Conservation (phyloP, 2,888 invertebrate genomes). For the Eupelmus urozonus region DNA sequence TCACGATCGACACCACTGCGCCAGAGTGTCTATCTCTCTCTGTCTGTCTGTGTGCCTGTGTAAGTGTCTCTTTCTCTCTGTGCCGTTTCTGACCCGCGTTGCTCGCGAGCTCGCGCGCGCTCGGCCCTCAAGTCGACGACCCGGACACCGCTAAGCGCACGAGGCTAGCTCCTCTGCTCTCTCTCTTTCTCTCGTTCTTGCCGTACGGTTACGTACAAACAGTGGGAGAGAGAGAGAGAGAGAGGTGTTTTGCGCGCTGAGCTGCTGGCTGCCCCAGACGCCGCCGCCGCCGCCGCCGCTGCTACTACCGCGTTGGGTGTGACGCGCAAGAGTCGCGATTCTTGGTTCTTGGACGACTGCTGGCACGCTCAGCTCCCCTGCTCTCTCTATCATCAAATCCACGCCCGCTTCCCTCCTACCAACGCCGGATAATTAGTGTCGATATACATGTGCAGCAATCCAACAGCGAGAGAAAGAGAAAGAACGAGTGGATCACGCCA, state of each 20-base stretch:
- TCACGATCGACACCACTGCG: too few relatives aligned
- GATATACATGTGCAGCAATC: not conserved
- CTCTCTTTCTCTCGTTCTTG: not conserved
- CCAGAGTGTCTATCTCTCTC: not conserved
- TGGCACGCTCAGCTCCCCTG: not conserved
- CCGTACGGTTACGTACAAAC: too few relatives aligned
- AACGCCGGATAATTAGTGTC: not conserved
- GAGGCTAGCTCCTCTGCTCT: not conserved
- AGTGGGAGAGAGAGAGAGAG: too few relatives aligned
- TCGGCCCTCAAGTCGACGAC: not conserved
- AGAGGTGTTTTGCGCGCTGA: not conserved
- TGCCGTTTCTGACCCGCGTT: too few relatives aligned
- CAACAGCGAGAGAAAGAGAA: too few relatives aligned
- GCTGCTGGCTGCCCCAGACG: not conserved
- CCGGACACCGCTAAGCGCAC: not conserved
- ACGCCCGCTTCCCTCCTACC: not conserved
- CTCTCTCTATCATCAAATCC: not conserved
- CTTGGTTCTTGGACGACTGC: not conserved
- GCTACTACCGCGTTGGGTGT: not conserved
- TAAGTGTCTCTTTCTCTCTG: too few relatives aligned
- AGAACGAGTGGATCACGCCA: too few relatives aligned
- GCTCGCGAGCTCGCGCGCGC: too few relatives aligned
- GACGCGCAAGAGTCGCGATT: not conserved
- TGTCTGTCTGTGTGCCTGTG: not conserved
- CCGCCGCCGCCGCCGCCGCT: conserved; percentile 5